Evolutionary conservation across 2,797 vertebrate species (phyloP).

Genomic region (Eremophila alpestris): DNA sequence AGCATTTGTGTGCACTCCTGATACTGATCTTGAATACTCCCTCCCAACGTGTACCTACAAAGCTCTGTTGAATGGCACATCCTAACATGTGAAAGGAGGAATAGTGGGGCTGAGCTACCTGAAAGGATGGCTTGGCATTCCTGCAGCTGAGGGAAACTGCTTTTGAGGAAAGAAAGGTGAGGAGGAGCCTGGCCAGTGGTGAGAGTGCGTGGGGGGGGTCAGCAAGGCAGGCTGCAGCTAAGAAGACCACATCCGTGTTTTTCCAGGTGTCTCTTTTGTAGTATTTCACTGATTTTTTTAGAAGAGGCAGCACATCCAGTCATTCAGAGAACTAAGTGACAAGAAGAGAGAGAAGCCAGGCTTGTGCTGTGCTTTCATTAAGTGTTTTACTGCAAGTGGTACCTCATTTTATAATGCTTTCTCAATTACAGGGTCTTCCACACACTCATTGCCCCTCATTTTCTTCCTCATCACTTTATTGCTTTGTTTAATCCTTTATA

Average conservation of each 20-base stretch:
- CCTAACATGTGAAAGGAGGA: slow-evolving; percentile 77
- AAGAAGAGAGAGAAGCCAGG: slow-evolving; percentile 42
- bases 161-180: slow-evolving; percentile 74
- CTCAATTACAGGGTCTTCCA: slow-evolving; percentile 7
- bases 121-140: slow-evolving; percentile 81
- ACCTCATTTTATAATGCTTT: slow-evolving; percentile 32
- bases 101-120: slow-evolving; percentile 57
- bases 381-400: slow-evolving; percentile 23
- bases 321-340: slow-evolving; percentile 75
- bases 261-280: slow-evolving; percentile 85
- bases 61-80: slow-evolving; percentile 79
- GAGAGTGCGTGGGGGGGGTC: rapidly evolving
- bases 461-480: slow-evolving; percentile 38
- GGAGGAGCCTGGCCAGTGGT: slow-evolving; percentile 1
- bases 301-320: slow-evolving; percentile 62
- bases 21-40: neutral
- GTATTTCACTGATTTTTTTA: slow-evolving; percentile 77
- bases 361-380: slow-evolving; percentile 14
- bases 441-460: neutral
- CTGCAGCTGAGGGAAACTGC: slow-evolving; percentile 67
- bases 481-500: slow-evolving; percentile 40
- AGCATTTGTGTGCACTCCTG: neutral
- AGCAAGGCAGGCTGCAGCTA: neutral
- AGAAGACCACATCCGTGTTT: slow-evolving; percentile 75
- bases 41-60: slow-evolving; percentile 76